phyloP scores from a whole-genome alignment of 2,888 invertebrate species.

The Rhagonycha fulva region DNA sequence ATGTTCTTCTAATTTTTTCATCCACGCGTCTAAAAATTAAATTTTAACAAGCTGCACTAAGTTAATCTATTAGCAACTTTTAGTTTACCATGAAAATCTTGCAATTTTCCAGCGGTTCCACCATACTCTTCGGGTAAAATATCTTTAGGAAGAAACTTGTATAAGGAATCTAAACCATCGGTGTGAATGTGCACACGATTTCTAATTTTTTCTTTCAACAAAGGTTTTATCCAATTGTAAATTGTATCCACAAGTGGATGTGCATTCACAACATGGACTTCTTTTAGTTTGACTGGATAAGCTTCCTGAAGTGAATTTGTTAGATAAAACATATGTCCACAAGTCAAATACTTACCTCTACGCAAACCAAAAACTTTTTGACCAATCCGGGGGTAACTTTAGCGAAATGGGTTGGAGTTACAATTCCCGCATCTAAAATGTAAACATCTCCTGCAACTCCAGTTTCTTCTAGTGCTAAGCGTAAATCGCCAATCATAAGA shows the following conservation, averaged over 20 bases:
- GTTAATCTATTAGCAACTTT: not conserved
- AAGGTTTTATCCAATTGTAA: slow-evolving; percentile 83
- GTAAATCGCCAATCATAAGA: slow-evolving; percentile 83
- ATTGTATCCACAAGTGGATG: slow-evolving; percentile 84
- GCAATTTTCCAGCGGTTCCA: slow-evolving; percentile 74
- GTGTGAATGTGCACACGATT: slow-evolving; percentile 82
- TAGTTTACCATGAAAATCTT: slow-evolving; percentile 69
- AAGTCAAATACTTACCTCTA: slow-evolving; percentile 59
- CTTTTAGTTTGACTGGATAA: slow-evolving; percentile 85
- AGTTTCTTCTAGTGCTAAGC: slow-evolving; percentile 74
- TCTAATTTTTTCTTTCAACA: slow-evolving; percentile 85
- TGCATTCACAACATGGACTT: slow-evolving; percentile 84
- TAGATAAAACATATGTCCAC: not conserved
- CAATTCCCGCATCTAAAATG: slow-evolving; percentile 77
- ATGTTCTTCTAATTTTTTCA: slow-evolving; percentile 75
- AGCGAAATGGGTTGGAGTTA: slow-evolving; percentile 79
- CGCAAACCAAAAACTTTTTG: slow-evolving; percentile 84
- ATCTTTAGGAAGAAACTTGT: slow-evolving; percentile 78
- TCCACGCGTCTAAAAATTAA: slow-evolving; percentile 70
- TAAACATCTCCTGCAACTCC: slow-evolving; percentile 87
- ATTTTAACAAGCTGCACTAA: slow-evolving; percentile 1
- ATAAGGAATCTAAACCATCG: slow-evolving; percentile 69
- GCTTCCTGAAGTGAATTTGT: slow-evolving; percentile 66
- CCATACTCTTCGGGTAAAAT: slow-evolving; percentile 84
- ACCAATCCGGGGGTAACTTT: slow-evolving; percentile 82